Evolutionary conservation across 2,888 invertebrate genomes (phyloP).

Genomic region (Agrilus mali): DNA sequence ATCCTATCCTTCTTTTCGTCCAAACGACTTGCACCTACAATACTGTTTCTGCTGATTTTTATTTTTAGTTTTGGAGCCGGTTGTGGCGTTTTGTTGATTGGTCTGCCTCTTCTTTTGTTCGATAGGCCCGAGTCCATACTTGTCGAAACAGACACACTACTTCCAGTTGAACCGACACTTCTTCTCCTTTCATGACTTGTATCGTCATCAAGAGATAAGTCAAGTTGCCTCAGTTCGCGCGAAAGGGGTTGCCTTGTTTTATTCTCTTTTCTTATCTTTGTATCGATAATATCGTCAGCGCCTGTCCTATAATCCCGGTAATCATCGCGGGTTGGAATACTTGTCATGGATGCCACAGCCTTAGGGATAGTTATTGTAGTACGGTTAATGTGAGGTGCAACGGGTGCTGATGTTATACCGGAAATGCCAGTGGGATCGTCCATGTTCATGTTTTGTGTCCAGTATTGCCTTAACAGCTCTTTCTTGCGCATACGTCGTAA

Average conservation of each 20-base stretch:
- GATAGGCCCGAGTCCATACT: conserved; percentile 17
- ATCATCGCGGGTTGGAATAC: conserved; percentile 75
- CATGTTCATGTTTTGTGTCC: conserved; percentile 75
- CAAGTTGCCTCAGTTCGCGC: conserved; percentile 51
- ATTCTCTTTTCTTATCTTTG: conserved; percentile 50
- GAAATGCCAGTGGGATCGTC: conserved; percentile 52
- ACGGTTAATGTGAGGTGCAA: conserved; percentile 47
- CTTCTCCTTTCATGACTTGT: conserved; percentile 31
- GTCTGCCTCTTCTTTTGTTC: conserved; percentile 31
- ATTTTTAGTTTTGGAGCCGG: conserved; percentile 62
- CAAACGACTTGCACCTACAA: conserved; percentile 32
- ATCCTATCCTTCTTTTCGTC: conserved; percentile 39
- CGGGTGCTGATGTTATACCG: conserved; percentile 44
- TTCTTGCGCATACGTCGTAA: conserved; percentile 82
- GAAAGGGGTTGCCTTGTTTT: conserved; percentile 40
- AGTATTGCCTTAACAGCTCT: conserved; percentile 71
- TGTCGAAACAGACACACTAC: conserved; percentile 26
- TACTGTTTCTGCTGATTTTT: conserved; percentile 41
- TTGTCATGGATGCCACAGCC: conserved; percentile 79
- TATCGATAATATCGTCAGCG: conserved; percentile 40
- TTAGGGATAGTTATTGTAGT: conserved; percentile 75
- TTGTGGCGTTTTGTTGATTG: conserved; percentile 25
- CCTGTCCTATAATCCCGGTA: conserved; percentile 46
- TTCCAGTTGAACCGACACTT: conserved; percentile 36
- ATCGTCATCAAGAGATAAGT: conserved; percentile 44